Evolutionary conservation across 2,888 invertebrate species (phyloP), one percentile per base, ranked within the genome.

Genomic region (Antheraea yamamai): DNA sequence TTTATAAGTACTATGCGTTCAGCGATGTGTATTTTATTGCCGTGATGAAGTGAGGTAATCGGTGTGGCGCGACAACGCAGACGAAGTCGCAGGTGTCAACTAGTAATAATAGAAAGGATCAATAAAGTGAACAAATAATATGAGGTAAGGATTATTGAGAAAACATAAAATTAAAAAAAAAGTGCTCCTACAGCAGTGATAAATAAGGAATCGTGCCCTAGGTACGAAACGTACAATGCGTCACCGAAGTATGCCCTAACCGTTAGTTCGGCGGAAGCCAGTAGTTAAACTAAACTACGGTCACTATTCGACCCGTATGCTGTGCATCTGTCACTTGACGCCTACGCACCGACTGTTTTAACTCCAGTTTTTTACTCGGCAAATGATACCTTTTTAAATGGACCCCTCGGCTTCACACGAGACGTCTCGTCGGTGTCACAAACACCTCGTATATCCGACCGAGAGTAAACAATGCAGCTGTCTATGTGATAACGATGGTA

Each of bases 211-310:
- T 23, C 23, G 23, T 23, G 12, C 7, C 7, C 20, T 55, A 55
- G 20, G 55, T 55, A 55, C 39, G 39, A 64, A 74, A 71, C 73
- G 70, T 30, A 74, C 64, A 79, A 81, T 83, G 85, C 88, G 89
- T 87, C 90, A 84, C 82, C 85, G 83, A 81, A 79, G 82, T 80
- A 75, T 79, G 76, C 77, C 79, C 81, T 84, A 84, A 85, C 85
- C 84, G 83, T 78, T 83, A 84, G 83, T 86, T 87, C 87, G 85
- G 83, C 94, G 94, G 94, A 94, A 93, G 93, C 91, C 82, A 84
- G 86, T 89, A 92, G 93, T 94, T 94, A 92, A 90, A 91, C 88
- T 88, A 88, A 91, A 91, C 89, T 88, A 88, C 91, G 92, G 93
- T 92, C 92, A 93, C 87, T 88, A 86, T 86, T 84, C 88, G 90